Evolutionary conservation across 2,888 invertebrate species (phyloP).

Genomic region (Creontiades dilutus): DNA sequence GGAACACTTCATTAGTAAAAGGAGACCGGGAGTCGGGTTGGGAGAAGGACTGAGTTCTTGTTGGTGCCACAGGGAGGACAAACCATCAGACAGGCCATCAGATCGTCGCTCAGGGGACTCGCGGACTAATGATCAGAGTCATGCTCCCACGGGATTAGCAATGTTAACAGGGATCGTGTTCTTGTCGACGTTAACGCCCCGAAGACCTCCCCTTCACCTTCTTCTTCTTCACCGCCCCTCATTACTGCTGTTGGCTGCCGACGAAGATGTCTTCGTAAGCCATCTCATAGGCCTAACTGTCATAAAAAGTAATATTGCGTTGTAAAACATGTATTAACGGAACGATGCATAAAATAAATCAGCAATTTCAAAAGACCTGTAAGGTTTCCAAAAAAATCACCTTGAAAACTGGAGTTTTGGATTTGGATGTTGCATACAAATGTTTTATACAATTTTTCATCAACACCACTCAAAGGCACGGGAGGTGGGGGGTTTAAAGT

Average conservation of each 20-base stretch:
- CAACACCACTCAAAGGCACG: too few species aligned
- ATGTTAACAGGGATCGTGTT: slow-evolving; percentile 67
- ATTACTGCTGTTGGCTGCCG: background rate
- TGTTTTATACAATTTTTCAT: too few species aligned
- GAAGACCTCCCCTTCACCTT: slow-evolving; percentile 18
- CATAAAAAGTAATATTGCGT: too few species aligned
- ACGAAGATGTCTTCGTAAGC: slow-evolving; percentile 1
- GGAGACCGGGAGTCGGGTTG: slow-evolving; percentile 16
- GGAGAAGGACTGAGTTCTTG: slow-evolving; percentile 17
- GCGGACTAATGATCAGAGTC: slow-evolving; percentile 62
- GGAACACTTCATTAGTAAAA: slow-evolving; percentile 29
- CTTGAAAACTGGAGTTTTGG: too few species aligned
- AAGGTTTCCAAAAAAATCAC: too few species aligned
- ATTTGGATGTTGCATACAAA: too few species aligned
- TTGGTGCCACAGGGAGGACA: background rate
- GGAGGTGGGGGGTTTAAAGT: too few species aligned
- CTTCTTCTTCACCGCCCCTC: background rate
- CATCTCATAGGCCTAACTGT: background rate
- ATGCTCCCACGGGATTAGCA: slow-evolving; percentile 60
- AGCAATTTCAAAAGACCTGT: too few species aligned
- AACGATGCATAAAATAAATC: too few species aligned
- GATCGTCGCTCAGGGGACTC: slow-evolving; percentile 36
- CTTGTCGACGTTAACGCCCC: slow-evolving; percentile 50
- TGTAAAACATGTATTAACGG: too few species aligned
- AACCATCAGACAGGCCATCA: slow-evolving; percentile 52